Conservation (phyloP, 1,140 invertebrate genomes). For the Drosophila arizonae region DNA sequence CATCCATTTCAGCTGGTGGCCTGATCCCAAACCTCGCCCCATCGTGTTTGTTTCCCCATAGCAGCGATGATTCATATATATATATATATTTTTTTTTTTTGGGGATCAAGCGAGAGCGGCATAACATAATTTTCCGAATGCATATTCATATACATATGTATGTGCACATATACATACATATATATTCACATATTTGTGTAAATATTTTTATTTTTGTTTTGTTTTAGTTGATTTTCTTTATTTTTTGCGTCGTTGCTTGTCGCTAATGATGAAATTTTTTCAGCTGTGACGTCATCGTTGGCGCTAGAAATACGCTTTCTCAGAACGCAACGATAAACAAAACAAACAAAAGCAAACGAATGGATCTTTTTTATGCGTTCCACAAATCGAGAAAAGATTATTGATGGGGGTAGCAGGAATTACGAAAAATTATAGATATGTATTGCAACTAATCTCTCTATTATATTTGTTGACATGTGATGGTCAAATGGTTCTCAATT, state of each 20-base stretch:
- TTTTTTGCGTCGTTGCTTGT: constrained; percentile 31
- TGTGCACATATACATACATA: not conserved
- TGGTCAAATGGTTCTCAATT: not conserved
- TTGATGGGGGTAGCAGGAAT: constrained; percentile 11
- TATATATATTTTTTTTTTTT: constrained; percentile 1
- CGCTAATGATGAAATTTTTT: constrained; percentile 31
- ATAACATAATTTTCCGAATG: constrained; percentile 27
- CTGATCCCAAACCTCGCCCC: constrained; percentile 1
- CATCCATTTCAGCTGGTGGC: not conserved
- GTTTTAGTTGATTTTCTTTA: not conserved
- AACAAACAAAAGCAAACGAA: constrained; percentile 16
- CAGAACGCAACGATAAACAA: constrained; percentile 26
- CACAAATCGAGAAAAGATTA: not conserved
- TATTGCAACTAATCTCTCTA: not conserved
- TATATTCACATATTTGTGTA: constrained; percentile 8
- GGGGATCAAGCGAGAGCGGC: constrained; percentile 28
- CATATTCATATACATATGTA: constrained; percentile 9
- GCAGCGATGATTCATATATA: constrained; percentile 25
- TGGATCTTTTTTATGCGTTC: constrained; percentile 11
- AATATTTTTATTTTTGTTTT: constrained; percentile 5
- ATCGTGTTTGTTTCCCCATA: not conserved
- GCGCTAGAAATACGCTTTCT: constrained; percentile 22
- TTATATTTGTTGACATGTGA: not conserved
- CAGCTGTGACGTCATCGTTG: constrained; percentile 39
- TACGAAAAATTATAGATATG: not conserved